Conservation (phyloP, 2,888 invertebrate genomes). For the Alloscopus bannaensis region DNA sequence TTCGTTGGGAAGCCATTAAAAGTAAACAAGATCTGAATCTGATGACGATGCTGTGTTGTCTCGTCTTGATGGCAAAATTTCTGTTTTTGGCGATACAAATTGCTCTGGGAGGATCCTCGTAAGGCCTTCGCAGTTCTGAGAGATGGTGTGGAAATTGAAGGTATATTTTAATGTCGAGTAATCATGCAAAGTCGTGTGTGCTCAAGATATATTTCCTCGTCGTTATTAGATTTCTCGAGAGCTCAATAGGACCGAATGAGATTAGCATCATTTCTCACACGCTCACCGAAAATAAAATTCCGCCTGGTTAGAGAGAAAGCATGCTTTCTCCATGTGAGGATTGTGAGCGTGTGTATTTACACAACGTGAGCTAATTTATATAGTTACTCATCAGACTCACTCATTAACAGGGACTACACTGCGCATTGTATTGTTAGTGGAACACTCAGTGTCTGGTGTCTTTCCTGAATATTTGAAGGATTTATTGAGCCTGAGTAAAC, state of each 20-base stretch:
- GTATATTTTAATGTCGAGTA: slow-evolving; percentile 28
- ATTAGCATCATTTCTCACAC: slow-evolving; percentile 44
- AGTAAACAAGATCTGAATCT: slow-evolving; percentile 42
- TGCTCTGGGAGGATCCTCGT: not conserved
- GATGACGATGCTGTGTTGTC: not conserved
- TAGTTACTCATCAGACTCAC: too few relatives aligned
- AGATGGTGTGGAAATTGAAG: not conserved
- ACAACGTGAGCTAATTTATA: not conserved
- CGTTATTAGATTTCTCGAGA: slow-evolving; percentile 34
- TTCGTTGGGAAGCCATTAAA: slow-evolving; percentile 42
- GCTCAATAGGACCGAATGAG: slow-evolving; percentile 20
- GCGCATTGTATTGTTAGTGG: too few relatives aligned
- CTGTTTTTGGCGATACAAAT: too few relatives aligned
- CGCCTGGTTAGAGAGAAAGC: too few relatives aligned
- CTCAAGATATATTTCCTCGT: slow-evolving; percentile 34
- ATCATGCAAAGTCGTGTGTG: slow-evolving; percentile 45
- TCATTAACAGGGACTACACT: too few relatives aligned
- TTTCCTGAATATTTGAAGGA: slow-evolving; percentile 11
- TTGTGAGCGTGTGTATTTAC: too few relatives aligned
- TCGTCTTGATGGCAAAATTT: not conserved
- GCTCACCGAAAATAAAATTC: slow-evolving; percentile 12
- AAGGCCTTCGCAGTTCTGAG: too few relatives aligned
- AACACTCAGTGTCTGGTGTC: too few relatives aligned
- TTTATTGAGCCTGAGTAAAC: slow-evolving; percentile 9
- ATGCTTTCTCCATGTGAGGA: too few relatives aligned